phyloP scores from a whole-genome alignment of 1,140 invertebrate species.

The Drosophila littoralis region DNA sequence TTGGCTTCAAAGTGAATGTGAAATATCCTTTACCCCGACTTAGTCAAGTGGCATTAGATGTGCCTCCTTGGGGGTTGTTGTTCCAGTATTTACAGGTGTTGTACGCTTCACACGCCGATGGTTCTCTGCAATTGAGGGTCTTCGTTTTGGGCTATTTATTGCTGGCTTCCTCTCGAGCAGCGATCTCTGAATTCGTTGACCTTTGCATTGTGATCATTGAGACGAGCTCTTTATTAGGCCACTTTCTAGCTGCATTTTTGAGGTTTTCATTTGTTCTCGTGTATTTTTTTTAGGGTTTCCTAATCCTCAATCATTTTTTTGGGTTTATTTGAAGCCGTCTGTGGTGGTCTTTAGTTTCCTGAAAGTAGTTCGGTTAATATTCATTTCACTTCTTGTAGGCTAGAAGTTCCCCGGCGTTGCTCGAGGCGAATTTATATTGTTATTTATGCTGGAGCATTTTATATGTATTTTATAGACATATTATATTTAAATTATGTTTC shows the following conservation, averaged over 20 bases:
- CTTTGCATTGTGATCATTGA: conserved; percentile 4
- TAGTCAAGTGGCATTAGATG: conserved; percentile 49
- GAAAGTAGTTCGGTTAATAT: neutral
- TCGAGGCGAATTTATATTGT: too few species aligned
- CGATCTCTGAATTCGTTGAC: conserved; percentile 31
- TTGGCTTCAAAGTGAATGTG: conserved; percentile 37
- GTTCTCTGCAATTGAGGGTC: conserved; percentile 32
- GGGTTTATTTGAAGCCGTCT: neutral
- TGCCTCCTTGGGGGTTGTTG: conserved; percentile 33
- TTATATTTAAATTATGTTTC: too few species aligned
- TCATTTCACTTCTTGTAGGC: too few species aligned
- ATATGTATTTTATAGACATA: too few species aligned
- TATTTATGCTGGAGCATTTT: too few species aligned
- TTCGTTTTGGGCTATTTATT: conserved; percentile 45
- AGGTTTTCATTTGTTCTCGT: conserved; percentile 36
- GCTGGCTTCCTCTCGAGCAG: conserved; percentile 7
- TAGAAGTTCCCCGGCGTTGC: too few species aligned
- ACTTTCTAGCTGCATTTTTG: conserved; percentile 35
- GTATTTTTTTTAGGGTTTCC: conserved; percentile 24
- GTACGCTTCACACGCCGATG: conserved; percentile 59
- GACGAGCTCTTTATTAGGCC: conserved; percentile 26
- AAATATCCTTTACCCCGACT: conserved; percentile 20
- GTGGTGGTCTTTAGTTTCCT: conserved; percentile 11
- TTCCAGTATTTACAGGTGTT: conserved; percentile 63
- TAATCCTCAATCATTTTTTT: conserved; percentile 12